A percentile compares a stretch with the other conserved stretches of the same genome.
Evolutionary conservation across 2,888 invertebrate genomes (phyloP).

Genomic region (Rhingia rostrata): DNA sequence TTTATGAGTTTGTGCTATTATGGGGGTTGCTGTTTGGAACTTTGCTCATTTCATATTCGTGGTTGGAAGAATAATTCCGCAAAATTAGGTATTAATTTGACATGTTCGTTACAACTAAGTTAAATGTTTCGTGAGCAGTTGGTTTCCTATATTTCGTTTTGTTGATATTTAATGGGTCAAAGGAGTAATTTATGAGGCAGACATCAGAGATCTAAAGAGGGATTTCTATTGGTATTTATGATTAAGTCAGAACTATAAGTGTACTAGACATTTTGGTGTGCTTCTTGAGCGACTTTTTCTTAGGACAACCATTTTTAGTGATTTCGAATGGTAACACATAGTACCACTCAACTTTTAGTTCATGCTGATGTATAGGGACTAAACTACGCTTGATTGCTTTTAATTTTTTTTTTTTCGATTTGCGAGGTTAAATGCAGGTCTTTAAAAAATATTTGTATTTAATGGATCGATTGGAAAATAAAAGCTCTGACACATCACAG

Average conservation of each 20-base stretch:
- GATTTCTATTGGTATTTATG: background rate
- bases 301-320: background rate
- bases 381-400: too few species aligned
- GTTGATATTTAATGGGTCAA: constrained; percentile 25
- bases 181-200: constrained; percentile 5
- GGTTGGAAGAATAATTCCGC: constrained; percentile 31
- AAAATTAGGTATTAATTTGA: constrained; percentile 41
- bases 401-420: too few species aligned
- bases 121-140: background rate
- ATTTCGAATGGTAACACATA: too few species aligned
- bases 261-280: background rate
- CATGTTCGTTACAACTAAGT: constrained; percentile 17
- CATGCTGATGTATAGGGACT: too few species aligned
- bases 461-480: too few species aligned
- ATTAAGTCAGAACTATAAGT: background rate
- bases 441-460: too few species aligned
- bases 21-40: constrained; percentile 25
- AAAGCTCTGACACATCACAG: too few species aligned
- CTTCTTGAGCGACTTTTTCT: background rate
- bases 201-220: background rate
- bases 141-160: background rate
- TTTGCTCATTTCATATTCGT: constrained; percentile 5
- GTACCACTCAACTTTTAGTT: too few species aligned
- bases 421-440: too few species aligned
- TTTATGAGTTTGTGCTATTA: constrained; percentile 35